Percentiles rank a stretch among this genome's conserved stretches.
These are phyloP conservation scores for Centropyge bicolor DNA, from an alignment of 2,797 vertebrate genomes.

Conservation along the genomic window DNA sequence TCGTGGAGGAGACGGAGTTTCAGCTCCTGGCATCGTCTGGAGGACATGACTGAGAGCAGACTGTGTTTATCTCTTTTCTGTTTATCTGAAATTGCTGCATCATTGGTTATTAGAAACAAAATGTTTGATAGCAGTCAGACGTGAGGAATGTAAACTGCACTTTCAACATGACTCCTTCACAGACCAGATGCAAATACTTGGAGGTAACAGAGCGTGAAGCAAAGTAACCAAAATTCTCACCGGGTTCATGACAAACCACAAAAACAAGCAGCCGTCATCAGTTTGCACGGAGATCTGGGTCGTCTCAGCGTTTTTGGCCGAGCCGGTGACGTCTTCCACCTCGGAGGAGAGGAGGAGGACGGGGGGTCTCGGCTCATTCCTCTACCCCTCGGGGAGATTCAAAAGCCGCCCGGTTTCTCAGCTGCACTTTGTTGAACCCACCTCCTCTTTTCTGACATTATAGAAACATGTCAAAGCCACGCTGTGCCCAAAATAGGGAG, in stretches of 20 bases:
- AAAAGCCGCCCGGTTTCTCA: conserved; percentile 39
- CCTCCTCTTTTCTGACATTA: conserved; percentile 52
- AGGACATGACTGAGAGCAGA: conserved; percentile 45
- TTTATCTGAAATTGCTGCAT: conserved; percentile 67
- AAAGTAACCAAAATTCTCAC: conserved; percentile 25
- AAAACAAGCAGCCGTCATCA: conserved; percentile 23
- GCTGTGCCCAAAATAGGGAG: conserved; percentile 53
- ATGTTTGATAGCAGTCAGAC: conserved; percentile 62
- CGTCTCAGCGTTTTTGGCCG: conserved; percentile 12
- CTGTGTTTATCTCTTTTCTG: conserved; percentile 56
- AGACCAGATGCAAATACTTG: conserved; percentile 55
- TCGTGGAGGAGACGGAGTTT: conserved; percentile 13
- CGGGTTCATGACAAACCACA: conserved; percentile 22
- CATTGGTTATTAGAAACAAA: conserved; percentile 51
- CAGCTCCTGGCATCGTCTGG: conserved; percentile 13
- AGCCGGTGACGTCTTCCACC: conserved; percentile 34
- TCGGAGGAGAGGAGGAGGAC: neutral
- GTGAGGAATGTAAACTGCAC: conserved; percentile 68
- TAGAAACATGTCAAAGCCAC: conserved; percentile 52
- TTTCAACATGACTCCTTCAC: conserved; percentile 14
- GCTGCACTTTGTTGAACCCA: conserved; percentile 55
- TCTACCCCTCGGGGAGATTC: conserved; percentile 37
- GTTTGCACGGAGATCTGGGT: conserved; percentile 30
- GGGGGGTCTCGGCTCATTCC: conserved; percentile 21
- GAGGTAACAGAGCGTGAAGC: conserved; percentile 32